Base-by-base conservation (phyloP, 2,888 invertebrate genomes). In the Chymomyza amoena region DNA sequence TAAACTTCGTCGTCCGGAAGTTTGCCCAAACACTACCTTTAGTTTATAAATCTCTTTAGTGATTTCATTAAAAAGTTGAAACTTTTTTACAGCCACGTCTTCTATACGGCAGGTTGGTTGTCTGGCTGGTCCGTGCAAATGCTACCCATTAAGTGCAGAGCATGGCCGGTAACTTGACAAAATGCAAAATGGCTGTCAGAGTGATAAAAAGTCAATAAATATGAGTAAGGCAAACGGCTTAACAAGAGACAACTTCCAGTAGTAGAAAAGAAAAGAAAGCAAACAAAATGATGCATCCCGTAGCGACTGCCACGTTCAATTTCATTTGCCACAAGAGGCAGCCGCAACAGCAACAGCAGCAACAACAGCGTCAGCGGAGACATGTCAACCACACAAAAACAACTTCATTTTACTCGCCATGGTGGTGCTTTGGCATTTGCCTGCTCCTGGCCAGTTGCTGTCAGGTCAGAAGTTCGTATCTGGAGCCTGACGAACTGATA, bases 401-500 rank as follows among this genome's bases (percentile, higher is more conserved):
- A 61, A 64, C 64, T 61, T 86, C 86, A 64, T 72, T 85, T 50
- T 88, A 89, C 74, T 57, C 73, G 36, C 75, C 88, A 68, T 84
- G 89, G 82, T 90, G 91, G 90, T 74, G 90, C 66, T 88, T 90
- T 73, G 89, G 89, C 64, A 84, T 89, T 68, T 88, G 87, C 73
- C 85, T 90, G 81, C 72, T 82, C 61, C 64, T 84, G 60, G 72
- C 77, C 20, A 66, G 66, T 18, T 70, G 74, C 25, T 39, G 61
- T 51, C 78, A 70, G 20, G 64, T 68, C 57, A 74, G 73, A 18
- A 84, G 85, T 68, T 85, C 91, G 9, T 92, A 91, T 77, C 84
- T 91, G 72, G 92, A 92, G 75, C 90, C 92, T 68, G 92, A 92
- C 77, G 92, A 92, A 79, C 90, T 92, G 64, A 91, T 92, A 79